phyloP scores from a whole-genome alignment of 2,113 vertebrate genomes.

The Sitta europaea region DNA sequence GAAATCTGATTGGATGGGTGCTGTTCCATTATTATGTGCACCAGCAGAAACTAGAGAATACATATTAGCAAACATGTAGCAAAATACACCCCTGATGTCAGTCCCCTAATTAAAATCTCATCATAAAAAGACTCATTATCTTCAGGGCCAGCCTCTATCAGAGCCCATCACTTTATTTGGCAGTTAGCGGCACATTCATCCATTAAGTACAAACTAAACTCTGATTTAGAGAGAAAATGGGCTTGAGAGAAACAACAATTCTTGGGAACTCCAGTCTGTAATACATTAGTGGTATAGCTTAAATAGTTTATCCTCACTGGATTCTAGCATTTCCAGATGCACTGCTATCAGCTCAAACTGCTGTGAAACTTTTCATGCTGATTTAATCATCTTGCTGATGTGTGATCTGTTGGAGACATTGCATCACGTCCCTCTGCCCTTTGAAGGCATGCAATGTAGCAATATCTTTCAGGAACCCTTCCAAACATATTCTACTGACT shows the following conservation, averaged over 20 bases:
- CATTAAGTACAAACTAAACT: neutral
- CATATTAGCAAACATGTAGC: neutral
- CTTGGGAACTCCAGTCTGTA: neutral
- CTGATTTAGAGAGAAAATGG: neutral
- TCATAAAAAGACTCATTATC: accelerated
- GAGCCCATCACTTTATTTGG: neutral
- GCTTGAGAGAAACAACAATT: neutral
- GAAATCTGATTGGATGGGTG: neutral
- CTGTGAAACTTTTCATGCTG: neutral
- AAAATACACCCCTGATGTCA: too few relatives aligned
- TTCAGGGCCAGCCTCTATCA: neutral
- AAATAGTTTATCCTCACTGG: neutral
- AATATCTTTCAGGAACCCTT: neutral
- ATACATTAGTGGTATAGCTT: neutral
- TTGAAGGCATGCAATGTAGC: neutral
- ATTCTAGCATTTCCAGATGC: neutral
- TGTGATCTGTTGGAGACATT: neutral
- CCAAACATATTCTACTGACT: neutral
- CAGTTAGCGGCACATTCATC: neutral
- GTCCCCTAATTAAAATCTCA: neutral
- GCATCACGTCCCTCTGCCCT: neutral
- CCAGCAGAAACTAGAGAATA: neutral
- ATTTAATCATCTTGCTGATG: neutral
- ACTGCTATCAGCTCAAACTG: neutral
- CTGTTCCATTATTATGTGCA: neutral